Conservation (phyloP, 2,888 invertebrate genomes). For the Criorhina ranunculi region DNA sequence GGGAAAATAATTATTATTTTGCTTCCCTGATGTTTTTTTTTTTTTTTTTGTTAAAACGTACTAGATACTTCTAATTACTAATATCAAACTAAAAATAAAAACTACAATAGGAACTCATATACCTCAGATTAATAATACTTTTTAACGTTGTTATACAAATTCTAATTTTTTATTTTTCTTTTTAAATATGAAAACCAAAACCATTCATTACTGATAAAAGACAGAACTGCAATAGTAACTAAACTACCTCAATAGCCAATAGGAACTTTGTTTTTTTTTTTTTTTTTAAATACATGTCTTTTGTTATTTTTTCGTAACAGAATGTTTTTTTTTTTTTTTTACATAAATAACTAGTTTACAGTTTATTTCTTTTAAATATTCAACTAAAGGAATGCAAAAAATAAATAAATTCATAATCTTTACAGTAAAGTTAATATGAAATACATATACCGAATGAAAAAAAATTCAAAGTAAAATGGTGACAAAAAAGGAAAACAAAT, state of each 20-base stretch:
- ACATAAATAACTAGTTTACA: slow-evolving; percentile 12
- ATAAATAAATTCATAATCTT: slow-evolving; percentile 23
- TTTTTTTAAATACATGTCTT: slow-evolving; percentile 36
- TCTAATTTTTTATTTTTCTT: slow-evolving; percentile 53
- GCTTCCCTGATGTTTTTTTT: slow-evolving; percentile 66
- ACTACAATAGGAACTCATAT: slow-evolving; percentile 83
- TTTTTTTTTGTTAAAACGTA: slow-evolving; percentile 24
- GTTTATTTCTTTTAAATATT: slow-evolving; percentile 9
- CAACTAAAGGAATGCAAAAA: slow-evolving; percentile 8
- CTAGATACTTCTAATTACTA: slow-evolving; percentile 53
- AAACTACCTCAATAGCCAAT: slow-evolving; percentile 84
- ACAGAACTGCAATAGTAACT: slow-evolving; percentile 84
- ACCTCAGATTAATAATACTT: slow-evolving; percentile 80
- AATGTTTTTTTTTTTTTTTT: slow-evolving; percentile 27
- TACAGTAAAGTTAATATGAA: slow-evolving; percentile 20
- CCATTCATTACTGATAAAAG: slow-evolving; percentile 78
- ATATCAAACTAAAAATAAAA: slow-evolving; percentile 67
- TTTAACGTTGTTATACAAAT: slow-evolving; percentile 66
- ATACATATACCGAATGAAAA: slow-evolving; percentile 12
- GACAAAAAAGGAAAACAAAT: slow-evolving; percentile 59
- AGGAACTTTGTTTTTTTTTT: slow-evolving; percentile 77
- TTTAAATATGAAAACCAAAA: slow-evolving; percentile 66
- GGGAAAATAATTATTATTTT: slow-evolving; percentile 57
- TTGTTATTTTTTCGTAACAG: slow-evolving; percentile 38
- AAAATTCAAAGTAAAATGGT: slow-evolving; percentile 68